Percentiles rank a stretch among this genome's conserved stretches.
phyloP scores from a whole-genome alignment of 2,113 vertebrate genomes.

The Pseudopodoces humilis region DNA sequence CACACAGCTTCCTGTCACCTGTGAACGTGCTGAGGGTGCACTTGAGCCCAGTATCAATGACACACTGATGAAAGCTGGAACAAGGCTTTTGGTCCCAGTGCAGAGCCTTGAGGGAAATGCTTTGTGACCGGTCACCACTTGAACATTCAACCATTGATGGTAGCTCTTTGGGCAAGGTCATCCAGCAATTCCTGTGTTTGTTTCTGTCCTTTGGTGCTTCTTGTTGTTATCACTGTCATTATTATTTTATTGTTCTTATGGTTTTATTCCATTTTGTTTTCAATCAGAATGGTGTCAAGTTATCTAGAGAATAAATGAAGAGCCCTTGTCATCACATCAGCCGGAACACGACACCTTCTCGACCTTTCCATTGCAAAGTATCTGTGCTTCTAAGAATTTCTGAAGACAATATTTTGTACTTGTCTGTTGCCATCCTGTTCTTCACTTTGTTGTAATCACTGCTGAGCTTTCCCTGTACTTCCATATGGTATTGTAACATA shows the following conservation, averaged over 20 bases:
- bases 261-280: neutral
- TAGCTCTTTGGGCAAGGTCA: neutral
- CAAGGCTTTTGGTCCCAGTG: neutral
- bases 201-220: neutral
- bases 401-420: neutral
- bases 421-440: neutral
- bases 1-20: neutral
- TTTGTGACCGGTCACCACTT: neutral
- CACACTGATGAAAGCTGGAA: neutral
- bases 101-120: neutral
- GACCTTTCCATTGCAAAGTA: neutral
- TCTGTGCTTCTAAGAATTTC: neutral
- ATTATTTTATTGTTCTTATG: neutral
- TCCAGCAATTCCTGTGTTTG: neutral
- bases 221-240: too few relatives aligned
- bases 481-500: neutral
- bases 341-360: neutral
- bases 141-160: neutral
- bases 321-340: neutral
- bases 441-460: neutral
- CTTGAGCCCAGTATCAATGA: neutral
- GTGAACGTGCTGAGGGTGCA: neutral
- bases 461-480: neutral
- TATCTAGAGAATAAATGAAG: slow-evolving; percentile 14
- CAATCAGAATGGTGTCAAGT: neutral